phyloP scores from a whole-genome alignment of 2,113 vertebrate species.

The Hypanus sabinus region DNA sequence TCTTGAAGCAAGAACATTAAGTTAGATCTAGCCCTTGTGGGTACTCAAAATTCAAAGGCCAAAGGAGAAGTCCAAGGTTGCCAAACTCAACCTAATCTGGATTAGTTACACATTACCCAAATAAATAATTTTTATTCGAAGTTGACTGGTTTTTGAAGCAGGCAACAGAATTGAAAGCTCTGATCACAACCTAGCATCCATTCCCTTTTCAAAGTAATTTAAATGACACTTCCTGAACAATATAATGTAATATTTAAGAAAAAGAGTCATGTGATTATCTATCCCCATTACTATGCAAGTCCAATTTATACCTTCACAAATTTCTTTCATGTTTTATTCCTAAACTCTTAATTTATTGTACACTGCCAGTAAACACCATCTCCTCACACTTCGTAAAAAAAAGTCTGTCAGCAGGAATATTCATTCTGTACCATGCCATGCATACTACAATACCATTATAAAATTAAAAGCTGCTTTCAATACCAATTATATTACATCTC shows the following conservation, averaged over 20 bases:
- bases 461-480: background rate
- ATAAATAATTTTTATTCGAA: background rate
- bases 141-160: background rate
- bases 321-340: background rate
- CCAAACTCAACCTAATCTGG: background rate
- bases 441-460: background rate
- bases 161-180: background rate
- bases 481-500: background rate
- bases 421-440: background rate
- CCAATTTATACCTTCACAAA: background rate
- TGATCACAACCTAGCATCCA: background rate
- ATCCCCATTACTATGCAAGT: background rate
- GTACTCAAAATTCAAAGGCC: background rate
- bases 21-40: background rate
- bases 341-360: conserved; percentile 3
- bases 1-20: background rate
- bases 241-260: background rate
- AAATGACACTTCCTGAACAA: background rate
- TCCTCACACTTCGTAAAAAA: background rate
- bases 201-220: background rate
- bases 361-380: background rate
- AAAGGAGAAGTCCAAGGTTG: background rate
- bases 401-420: background rate
- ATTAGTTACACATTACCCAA: background rate
- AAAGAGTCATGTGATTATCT: background rate